Evolutionary conservation across 1,140 invertebrate genomes (phyloP).

Genomic region (Zaprionus davidi): DNA sequence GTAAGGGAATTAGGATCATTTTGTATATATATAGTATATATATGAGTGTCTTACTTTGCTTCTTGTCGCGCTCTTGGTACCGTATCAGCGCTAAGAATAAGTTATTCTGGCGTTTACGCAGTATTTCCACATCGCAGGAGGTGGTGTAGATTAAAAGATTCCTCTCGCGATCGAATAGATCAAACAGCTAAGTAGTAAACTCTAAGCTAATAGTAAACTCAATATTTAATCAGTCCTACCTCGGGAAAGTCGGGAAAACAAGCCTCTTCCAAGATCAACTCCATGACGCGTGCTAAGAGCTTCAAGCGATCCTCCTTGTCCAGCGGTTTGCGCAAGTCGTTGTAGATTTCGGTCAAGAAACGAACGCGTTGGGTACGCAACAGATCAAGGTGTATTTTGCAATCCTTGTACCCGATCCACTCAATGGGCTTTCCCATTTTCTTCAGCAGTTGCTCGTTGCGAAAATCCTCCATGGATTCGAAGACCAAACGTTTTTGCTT

Average conservation of each 20-base stretch:
- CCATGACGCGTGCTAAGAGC: conserved; percentile 60
- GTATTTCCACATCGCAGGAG: conserved; percentile 67
- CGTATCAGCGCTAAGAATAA: conserved; percentile 79
- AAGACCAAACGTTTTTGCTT: conserved; percentile 77
- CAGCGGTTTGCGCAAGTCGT: conserved; percentile 71
- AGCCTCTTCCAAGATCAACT: conserved; percentile 61
- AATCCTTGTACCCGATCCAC: conserved; percentile 85
- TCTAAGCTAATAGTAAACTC: not conserved
- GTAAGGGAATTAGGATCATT: not conserved
- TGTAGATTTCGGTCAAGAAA: conserved; percentile 85
- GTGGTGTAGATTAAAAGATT: conserved; percentile 74
- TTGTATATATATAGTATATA: not conserved
- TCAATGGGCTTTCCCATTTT: conserved; percentile 86
- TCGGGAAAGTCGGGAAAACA: conserved; percentile 74
- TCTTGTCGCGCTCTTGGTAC: conserved; percentile 50
- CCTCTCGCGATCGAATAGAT: conserved; percentile 78
- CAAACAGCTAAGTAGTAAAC: conserved; percentile 57
- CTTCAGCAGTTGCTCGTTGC: conserved; percentile 84
- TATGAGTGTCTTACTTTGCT: conserved; percentile 42
- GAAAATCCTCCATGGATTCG: conserved; percentile 84
- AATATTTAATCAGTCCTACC: conserved; percentile 35
- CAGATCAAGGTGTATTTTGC: conserved; percentile 86
- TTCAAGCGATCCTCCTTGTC: conserved; percentile 60
- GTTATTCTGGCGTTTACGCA: conserved; percentile 74
- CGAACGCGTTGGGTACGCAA: conserved; percentile 86